phyloP scores from a whole-genome alignment of 2,113 vertebrate species.

The Erythrolamprus reginae region DNA sequence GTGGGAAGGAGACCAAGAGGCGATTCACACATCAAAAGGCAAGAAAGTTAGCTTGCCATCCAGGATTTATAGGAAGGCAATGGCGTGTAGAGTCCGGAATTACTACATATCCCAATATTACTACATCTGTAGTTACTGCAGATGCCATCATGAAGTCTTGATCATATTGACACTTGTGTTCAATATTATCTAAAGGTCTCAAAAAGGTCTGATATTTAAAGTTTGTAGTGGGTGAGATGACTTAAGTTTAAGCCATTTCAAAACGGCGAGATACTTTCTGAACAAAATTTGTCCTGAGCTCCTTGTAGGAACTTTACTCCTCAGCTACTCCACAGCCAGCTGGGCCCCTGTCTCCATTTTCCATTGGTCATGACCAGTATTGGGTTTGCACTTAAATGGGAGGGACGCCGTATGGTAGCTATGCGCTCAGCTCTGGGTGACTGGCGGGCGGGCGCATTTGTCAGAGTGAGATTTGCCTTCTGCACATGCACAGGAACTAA shows the following conservation, averaged over 20 bases:
- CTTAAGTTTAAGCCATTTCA: neutral
- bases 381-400: too few relatives aligned
- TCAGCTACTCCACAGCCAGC: neutral
- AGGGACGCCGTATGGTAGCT: too few relatives aligned
- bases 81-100: neutral
- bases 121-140: neutral
- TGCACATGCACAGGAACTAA: too few relatives aligned
- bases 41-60: neutral
- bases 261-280: too few relatives aligned
- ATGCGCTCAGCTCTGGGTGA: too few relatives aligned
- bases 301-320: neutral
- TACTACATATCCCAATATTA: neutral
- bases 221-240: neutral
- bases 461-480: too few relatives aligned
- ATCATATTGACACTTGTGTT: neutral
- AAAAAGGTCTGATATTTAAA: neutral
- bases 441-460: too few relatives aligned
- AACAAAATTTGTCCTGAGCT: neutral
- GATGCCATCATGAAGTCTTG: neutral
- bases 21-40: fast-evolving
- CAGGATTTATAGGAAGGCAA: neutral
- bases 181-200: too few relatives aligned
- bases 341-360: too few relatives aligned
- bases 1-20: too few relatives aligned
- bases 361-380: too few relatives aligned